phyloP scores from a whole-genome alignment of 2,888 invertebrate genomes.

The Eupithecia pulchellata region DNA sequence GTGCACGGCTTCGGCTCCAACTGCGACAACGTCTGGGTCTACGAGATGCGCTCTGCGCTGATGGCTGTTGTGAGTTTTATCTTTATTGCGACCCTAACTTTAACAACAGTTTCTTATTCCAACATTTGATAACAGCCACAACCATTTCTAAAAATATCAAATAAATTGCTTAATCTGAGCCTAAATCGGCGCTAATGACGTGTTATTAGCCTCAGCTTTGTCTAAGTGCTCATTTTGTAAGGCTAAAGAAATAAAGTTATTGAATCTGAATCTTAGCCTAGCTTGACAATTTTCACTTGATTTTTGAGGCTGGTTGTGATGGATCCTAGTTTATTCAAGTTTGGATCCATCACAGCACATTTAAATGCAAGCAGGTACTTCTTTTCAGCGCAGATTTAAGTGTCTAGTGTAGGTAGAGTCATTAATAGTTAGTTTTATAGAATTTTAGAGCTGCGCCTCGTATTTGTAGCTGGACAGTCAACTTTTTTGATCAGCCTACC shows the following conservation, averaged over 20 bases:
- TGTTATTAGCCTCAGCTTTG: no score
- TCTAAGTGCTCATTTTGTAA: no score
- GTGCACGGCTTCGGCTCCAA: conserved; percentile 97
- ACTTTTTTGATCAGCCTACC: not conserved
- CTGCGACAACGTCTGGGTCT: conserved; percentile 96
- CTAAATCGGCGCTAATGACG: no score
- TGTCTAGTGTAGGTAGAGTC: no score
- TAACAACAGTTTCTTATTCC: not conserved
- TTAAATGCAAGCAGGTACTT: no score
- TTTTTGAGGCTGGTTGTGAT: not conserved
- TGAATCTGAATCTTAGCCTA: not conserved
- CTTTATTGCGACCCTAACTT: not conserved
- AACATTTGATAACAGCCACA: not conserved
- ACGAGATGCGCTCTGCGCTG: conserved; percentile 95
- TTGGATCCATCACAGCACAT: no score
- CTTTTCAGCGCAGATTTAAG: not conserved
- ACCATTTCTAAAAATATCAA: not conserved
- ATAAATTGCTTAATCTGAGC: not conserved
- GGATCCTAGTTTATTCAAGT: no score
- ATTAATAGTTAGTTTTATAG: no score
- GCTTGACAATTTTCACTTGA: not conserved
- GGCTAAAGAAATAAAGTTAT: no score
- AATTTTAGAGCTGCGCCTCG: not conserved
- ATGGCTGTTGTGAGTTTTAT: conserved; percentile 91
- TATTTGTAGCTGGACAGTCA: not conserved